Evolutionary conservation across 2,113 vertebrate species (phyloP).

Genomic region (Pelecanoides urinatrix): DNA sequence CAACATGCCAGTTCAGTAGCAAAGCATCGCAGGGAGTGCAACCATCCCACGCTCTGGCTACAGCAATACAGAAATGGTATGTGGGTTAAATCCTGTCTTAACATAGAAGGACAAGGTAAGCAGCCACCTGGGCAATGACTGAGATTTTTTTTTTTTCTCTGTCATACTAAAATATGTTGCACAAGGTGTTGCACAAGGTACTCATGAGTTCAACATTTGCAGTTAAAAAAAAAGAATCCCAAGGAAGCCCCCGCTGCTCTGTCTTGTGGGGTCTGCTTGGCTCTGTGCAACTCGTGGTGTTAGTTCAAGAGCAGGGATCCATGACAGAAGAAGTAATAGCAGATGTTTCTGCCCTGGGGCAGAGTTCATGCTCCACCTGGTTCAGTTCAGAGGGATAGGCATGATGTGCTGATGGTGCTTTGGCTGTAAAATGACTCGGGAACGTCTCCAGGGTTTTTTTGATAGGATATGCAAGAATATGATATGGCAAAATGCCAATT

Average conservation of each 20-base stretch:
- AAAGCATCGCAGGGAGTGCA: not conserved
- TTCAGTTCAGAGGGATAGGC: not conserved
- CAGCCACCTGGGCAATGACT: not conserved
- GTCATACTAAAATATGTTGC: not conserved
- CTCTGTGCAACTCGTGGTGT: rapidly evolving
- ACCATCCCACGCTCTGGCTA: not conserved
- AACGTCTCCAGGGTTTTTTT: not conserved
- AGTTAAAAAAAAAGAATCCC: not conserved
- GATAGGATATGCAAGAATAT: not conserved
- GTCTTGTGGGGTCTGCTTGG: not conserved
- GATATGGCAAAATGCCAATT: too few relatives aligned
- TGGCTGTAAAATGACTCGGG: not conserved
- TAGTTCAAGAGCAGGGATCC: not conserved
- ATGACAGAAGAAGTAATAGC: not conserved
- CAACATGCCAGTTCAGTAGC: not conserved
- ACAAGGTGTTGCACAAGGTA: not conserved
- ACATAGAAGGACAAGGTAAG: not conserved
- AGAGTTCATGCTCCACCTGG: not conserved
- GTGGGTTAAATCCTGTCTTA: not conserved
- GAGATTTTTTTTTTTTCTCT: not conserved
- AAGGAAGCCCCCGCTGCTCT: not conserved
- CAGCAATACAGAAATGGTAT: not conserved
- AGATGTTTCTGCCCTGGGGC: not conserved
- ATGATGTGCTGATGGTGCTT: not conserved
- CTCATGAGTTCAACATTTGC: not conserved